Base-by-base conservation (phyloP, 1,140 invertebrate species). In the Philotrypesis tridentata region DNA sequence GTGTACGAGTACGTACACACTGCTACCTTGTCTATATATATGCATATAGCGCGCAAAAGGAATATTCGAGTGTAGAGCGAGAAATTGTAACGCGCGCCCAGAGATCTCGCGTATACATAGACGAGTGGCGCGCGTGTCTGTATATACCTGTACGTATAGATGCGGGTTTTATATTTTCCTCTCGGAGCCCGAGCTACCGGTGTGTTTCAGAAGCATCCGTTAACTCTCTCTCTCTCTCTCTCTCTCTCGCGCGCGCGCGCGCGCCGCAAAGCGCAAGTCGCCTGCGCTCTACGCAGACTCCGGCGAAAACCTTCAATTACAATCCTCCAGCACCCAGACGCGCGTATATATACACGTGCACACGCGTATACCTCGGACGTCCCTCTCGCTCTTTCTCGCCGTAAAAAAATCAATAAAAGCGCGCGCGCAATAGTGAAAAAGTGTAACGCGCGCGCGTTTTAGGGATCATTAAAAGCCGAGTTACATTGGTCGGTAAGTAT, bases 401-500 rank as follows among this genome's bases (percentile, higher is more conserved):
- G 61, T 27, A 65, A 65, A 65, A 60, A 65, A 65, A 65, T 65
- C 61, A 29, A 25, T 27, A 65, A 65, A 65, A 65, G 23, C 23
- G 17, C 29, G 65, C 65, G 27, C 67, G 67, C 67, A 25, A 27
- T 5, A 73, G 48, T 27, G 75, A 76, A 65, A 76, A 43, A 76
- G 33, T 55, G 61, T 68, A 31, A 67, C 67, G 77, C 67, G 67
- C 55, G 67, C 55, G 77, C n/a, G 67, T 60, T 80, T 80, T 60
- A 72, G 55, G 70, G 31, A 65, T 80, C 79, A 74, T 80, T 80
- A 80, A 74, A 74, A 31, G 33, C 5, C 27, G 71, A 73, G 70
- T 73, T 29, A 60, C 78, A 80, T 80, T 80, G 70, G 37, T 67
- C 55, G 21, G 33, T 29, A 21, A 79, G 78, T 79, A 63, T 72